A percentile compares a stretch with the other conserved stretches of the same genome.
Evolutionary conservation across 2,113 vertebrate species (phyloP).

Genomic region (Brienomyrus longianalis): DNA sequence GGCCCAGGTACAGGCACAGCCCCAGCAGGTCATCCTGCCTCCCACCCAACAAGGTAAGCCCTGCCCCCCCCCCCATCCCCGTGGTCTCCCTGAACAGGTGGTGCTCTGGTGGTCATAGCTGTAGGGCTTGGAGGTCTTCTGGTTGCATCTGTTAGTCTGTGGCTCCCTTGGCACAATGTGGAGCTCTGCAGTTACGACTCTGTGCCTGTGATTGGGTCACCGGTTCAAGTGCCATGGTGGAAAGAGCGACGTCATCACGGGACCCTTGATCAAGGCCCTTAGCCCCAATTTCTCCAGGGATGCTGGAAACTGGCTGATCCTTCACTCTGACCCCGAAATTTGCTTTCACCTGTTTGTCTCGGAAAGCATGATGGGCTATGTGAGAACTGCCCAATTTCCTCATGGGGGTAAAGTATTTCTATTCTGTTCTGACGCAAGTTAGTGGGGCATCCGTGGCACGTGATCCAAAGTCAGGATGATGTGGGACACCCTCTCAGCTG

Average conservation of each 20-base stretch:
- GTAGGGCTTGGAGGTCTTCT: neutral
- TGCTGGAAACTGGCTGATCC: neutral
- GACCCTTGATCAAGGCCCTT: neutral
- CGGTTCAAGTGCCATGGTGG: neutral
- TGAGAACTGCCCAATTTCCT: neutral
- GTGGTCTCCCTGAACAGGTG: neutral
- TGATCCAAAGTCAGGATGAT: neutral
- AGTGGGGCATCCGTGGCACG: neutral
- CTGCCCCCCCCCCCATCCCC: conserved; percentile 36
- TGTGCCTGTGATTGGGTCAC: neutral
- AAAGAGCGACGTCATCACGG: neutral
- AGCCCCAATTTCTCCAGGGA: neutral
- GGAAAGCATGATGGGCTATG: neutral
- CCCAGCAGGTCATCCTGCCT: conserved; percentile 82
- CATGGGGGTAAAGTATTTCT: neutral
- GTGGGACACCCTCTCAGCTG: neutral
- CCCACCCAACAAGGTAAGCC: conserved; percentile 81
- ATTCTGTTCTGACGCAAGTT: neutral
- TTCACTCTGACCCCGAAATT: neutral
- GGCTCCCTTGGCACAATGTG: neutral
- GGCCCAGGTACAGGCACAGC: conserved; percentile 53
- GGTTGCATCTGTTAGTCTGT: neutral
- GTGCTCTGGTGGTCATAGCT: neutral
- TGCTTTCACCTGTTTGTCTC: neutral
- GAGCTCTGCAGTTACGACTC: neutral